Conservation (phyloP, 1,140 invertebrate species). For the Lepidurus apus region DNA sequence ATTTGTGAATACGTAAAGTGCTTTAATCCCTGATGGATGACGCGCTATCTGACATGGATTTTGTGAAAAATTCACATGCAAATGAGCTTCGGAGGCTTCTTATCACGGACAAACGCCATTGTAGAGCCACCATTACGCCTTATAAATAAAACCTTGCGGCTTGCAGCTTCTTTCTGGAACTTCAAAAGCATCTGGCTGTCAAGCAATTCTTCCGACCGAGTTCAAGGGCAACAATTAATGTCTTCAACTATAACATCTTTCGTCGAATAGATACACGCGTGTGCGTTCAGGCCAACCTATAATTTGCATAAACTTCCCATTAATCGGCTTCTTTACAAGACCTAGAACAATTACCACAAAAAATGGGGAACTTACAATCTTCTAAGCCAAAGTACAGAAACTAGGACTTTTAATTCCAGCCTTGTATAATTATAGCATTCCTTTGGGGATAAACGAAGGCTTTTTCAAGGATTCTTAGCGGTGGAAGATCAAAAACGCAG, state of each 20-base stretch:
- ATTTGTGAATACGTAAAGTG: background rate
- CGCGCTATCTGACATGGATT: background rate
- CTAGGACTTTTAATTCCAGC: background rate
- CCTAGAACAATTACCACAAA: background rate
- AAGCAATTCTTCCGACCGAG: background rate
- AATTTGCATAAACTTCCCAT: constrained; percentile 12
- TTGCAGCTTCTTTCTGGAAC: background rate
- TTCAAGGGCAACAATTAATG: constrained; percentile 1
- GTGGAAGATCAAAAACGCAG: background rate
- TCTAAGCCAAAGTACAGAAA: background rate
- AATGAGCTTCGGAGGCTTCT: background rate
- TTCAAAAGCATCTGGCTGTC: background rate
- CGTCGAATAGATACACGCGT: background rate
- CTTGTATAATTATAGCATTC: background rate
- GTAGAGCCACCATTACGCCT: background rate
- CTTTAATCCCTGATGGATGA: constrained; percentile 9
- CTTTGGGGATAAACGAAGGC: background rate
- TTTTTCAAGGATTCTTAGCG: background rate
- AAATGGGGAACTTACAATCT: background rate
- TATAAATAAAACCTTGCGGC: background rate
- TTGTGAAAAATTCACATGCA: background rate
- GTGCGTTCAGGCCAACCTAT: background rate
- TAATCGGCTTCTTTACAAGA: background rate
- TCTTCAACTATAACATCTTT: background rate
- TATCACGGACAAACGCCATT: background rate